Base-by-base conservation (phyloP, 2,888 invertebrate species). In the Pachymerium ferrugineum region DNA sequence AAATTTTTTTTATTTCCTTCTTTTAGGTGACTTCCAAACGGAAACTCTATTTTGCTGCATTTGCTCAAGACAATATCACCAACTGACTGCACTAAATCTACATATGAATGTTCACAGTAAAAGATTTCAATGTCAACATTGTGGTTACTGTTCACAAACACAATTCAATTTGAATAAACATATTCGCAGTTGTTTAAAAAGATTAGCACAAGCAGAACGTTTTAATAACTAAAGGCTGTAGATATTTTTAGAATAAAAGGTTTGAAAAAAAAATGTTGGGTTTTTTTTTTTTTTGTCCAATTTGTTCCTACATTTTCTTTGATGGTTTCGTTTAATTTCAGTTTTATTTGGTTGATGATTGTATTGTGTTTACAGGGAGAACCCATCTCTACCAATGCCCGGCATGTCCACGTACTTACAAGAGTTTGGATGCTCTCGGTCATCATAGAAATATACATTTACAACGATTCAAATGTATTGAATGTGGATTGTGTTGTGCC, bases 371-470 rank as follows among this genome's bases (percentile, higher is more conserved):
- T 54, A 28, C 54, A 54, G 54, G 54, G 22, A 12, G 25, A 3
- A 1, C 54, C 2, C 25, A 6, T 10, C 3, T 38, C n/a, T 72
- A 47, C 29, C 72, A n/a, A 16, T 72, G 72, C 29, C 42, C 38
- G 1, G n/a, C 47, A 1, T 72, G 72, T 31, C 42, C 38, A 3
- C 19, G 42, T 12, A 29, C 47, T 29, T 72, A 42, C 54, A 28
- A 42, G 35, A 42, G 42, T 25, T 42, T 42, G 42, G 42, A 38
- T 31, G 72, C 72, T 3, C 29, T 38, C n/a, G n/a, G 42, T 28
- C 38, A 72, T 47, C 72, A 72, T 29, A 33, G 38, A 12, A 72
- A 72, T 47, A 42, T 72, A 1, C 72, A 72, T 29, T 30, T 54
- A n/a, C 28, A 47, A 28, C 72, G 72, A 22, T 72, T 72, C 47